Percentiles rank a stretch among this genome's conserved stretches.
These are phyloP conservation scores for Drosophila anomalipes DNA, from an alignment of 2,888 invertebrate species.

Conservation along the genomic window DNA sequence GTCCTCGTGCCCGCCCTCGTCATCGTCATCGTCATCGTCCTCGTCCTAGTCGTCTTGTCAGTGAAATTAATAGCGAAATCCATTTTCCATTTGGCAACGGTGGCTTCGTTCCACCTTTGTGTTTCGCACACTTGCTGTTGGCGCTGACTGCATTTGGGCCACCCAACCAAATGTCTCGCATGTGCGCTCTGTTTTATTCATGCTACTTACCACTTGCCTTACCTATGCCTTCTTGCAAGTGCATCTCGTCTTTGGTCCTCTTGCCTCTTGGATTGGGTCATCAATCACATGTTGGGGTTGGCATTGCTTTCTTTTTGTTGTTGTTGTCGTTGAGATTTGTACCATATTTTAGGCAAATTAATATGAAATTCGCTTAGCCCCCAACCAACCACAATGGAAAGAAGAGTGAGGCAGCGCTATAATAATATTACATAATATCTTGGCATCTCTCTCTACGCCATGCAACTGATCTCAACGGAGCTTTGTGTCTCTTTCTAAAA, in stretches of 20 bases:
- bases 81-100: conserved; percentile 73
- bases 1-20: conserved; percentile 2
- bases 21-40: conserved; percentile 6
- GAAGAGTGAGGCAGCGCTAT: conserved; percentile 1
- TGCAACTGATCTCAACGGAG: conserved; percentile 37
- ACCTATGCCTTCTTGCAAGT: conserved; percentile 19
- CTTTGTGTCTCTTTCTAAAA: conserved; percentile 8
- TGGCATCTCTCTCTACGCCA: conserved; percentile 30
- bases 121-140: conserved; percentile 24
- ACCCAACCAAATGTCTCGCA: conserved; percentile 33
- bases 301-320: conserved; percentile 15
- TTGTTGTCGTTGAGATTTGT: conserved; percentile 39
- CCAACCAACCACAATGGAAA: neutral
- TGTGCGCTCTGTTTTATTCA: conserved; percentile 41
- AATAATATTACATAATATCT: neutral
- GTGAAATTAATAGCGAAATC: conserved; percentile 78
- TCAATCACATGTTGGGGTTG: conserved; percentile 66
- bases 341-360: conserved; percentile 68
- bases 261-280: conserved; percentile 63
- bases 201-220: neutral
- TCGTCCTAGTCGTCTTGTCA: conserved; percentile 54
- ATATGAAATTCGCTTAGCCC: conserved; percentile 35
- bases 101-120: conserved; percentile 19
- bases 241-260: conserved; percentile 13
- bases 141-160: conserved; percentile 33